Evolutionary conservation across 1,140 invertebrate species (phyloP).

Genomic region (Megalonaias nervosa): DNA sequence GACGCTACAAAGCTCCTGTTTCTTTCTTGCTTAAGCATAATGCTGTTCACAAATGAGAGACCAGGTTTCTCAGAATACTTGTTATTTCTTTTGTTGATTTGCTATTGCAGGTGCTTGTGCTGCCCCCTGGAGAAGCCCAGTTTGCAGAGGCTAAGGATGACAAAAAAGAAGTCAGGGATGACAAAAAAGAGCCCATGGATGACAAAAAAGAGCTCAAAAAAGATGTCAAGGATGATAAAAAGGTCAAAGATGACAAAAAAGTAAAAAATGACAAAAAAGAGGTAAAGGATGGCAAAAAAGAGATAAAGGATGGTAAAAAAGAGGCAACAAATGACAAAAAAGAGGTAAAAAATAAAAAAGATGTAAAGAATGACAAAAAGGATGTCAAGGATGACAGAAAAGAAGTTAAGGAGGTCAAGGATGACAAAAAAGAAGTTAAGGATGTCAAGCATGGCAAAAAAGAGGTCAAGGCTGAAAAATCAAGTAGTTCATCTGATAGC

Average conservation of each 20-base stretch:
- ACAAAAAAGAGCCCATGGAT: background rate
- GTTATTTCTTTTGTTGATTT: no score
- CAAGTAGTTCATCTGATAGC: background rate
- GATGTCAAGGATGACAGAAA: background rate
- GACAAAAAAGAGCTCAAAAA: background rate
- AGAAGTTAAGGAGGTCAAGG: background rate
- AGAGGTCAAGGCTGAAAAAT: background rate
- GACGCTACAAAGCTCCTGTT: no score
- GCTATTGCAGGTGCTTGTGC: slow-evolving; percentile 8
- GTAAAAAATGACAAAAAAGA: slow-evolving; percentile 3
- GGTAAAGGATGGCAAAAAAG: background rate
- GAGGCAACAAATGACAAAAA: background rate
- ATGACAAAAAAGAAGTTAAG: background rate
- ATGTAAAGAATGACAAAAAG: slow-evolving; percentile 7
- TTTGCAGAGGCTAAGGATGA: slow-evolving; percentile 23
- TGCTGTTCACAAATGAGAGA: slow-evolving; percentile 3
- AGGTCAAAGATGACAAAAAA: slow-evolving; percentile 16
- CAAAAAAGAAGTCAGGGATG: no score
- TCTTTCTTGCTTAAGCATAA: slow-evolving; percentile 11
- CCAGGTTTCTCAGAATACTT: background rate
- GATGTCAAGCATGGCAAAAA: background rate
- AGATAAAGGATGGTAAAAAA: background rate
- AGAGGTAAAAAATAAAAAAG: slow-evolving; percentile 1
- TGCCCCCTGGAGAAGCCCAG: slow-evolving; percentile 32
- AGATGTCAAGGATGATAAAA: slow-evolving; percentile 2